Conservation (phyloP, 2,113 vertebrate species). For the Paramormyrops kingsleyae region DNA sequence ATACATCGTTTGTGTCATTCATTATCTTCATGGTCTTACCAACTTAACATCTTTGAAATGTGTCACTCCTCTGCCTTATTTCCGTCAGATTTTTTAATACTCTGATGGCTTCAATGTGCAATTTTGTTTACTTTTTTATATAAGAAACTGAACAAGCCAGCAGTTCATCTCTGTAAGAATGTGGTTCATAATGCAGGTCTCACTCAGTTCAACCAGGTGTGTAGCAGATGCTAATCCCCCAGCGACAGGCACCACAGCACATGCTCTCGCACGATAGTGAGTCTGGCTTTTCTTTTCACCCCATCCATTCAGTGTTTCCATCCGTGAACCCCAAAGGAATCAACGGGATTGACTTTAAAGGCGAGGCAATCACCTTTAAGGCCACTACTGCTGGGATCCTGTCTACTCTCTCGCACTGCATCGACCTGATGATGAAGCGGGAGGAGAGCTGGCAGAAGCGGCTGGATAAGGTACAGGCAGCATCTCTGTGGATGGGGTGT, state of each 20-base stretch:
- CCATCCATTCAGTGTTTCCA: conserved; percentile 70
- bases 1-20: not conserved
- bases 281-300: not conserved
- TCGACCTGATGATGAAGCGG: conserved; percentile 93
- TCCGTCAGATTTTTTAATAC: not conserved
- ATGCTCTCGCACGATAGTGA: not conserved
- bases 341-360: conserved; percentile 97
- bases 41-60: not conserved
- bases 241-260: not conserved
- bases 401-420: conserved; percentile 92
- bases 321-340: conserved; percentile 78
- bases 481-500: not conserved
- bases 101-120: not conserved
- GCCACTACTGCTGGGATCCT: conserved; percentile 96
- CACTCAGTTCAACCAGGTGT: not conserved
- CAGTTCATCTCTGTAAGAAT: not conserved
- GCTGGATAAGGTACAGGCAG: conserved; percentile 78
- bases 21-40: not conserved
- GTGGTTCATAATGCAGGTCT: not conserved
- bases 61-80: not conserved
- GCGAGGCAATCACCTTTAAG: conserved; percentile 98
- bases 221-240: not conserved
- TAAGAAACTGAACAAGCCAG: not conserved
- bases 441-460: conserved; percentile 97
- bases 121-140: not conserved